Conservation (phyloP, 2,797 vertebrate genomes). For the Chlorospingus semifuscus region DNA sequence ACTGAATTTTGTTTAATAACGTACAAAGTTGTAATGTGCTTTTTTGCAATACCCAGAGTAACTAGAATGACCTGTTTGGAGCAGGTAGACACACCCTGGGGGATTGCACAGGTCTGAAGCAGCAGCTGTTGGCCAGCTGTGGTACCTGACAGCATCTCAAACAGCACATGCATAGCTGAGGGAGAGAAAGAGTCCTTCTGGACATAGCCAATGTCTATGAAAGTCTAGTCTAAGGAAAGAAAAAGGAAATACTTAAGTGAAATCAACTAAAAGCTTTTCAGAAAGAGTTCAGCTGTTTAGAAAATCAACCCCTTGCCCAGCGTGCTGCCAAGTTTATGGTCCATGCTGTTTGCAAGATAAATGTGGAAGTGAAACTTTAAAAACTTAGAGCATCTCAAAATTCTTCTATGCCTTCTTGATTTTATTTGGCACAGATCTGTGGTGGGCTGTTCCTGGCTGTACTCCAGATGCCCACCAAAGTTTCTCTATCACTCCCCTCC, state of each 20-base stretch:
- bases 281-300: neutral
- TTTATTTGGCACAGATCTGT: neutral
- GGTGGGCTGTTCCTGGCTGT: neutral
- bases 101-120: neutral
- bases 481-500: neutral
- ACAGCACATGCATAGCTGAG: neutral
- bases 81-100: neutral
- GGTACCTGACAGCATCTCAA: neutral
- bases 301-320: neutral
- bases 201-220: rapidly evolving
- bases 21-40: neutral
- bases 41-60: neutral
- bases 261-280: neutral
- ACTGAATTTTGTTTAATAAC: neutral
- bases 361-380: neutral
- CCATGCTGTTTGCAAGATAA: neutral
- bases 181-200: neutral
- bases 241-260: neutral
- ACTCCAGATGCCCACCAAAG: neutral
- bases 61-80: neutral
- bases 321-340: neutral
- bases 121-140: neutral
- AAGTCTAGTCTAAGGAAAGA: neutral
- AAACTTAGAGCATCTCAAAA: neutral
- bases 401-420: neutral